These are phyloP conservation scores for Furcula furcula DNA, from an alignment of 2,888 invertebrate species.

Conservation along the genomic window DNA sequence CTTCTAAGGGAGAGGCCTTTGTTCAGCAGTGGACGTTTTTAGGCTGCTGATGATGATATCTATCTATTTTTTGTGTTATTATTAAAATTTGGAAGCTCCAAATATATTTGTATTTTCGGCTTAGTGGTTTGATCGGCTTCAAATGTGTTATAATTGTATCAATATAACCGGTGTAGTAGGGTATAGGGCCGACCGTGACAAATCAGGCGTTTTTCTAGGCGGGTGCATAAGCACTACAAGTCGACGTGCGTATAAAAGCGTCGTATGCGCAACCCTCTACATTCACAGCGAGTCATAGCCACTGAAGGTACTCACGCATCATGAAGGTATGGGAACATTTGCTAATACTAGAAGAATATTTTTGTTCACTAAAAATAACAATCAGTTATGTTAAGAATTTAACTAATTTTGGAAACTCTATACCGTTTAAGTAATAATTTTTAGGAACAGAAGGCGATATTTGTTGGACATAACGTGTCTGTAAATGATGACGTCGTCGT, in stretches of 20 bases:
- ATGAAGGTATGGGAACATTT: slow-evolving; percentile 60
- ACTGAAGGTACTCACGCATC: slow-evolving; percentile 52
- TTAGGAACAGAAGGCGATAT: too few relatives aligned
- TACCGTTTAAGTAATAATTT: too few relatives aligned
- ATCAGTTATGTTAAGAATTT: too few relatives aligned
- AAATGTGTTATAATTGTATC: slow-evolving; percentile 23
- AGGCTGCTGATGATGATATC: too few relatives aligned
- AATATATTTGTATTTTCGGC: slow-evolving; percentile 8
- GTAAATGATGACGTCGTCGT: too few relatives aligned
- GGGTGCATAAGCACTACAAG: slow-evolving; percentile 36
- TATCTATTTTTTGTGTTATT: too few relatives aligned
- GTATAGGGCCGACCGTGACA: slow-evolving; percentile 52
- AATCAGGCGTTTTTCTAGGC: slow-evolving; percentile 54
- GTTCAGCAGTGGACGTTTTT: too few relatives aligned
- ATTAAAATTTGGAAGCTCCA: background rate
- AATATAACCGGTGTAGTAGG: slow-evolving; percentile 45
- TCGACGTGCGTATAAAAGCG: slow-evolving; percentile 60
- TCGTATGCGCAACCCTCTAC: slow-evolving; percentile 48
- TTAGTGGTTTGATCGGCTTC: slow-evolving; percentile 17
- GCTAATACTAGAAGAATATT: too few relatives aligned
- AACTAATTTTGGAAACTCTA: too few relatives aligned
- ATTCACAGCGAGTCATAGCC: slow-evolving; percentile 56
- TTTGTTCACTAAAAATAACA: too few relatives aligned
- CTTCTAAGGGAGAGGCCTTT: too few relatives aligned
- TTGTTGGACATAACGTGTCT: too few relatives aligned